phyloP scores from a whole-genome alignment of 2,113 vertebrate species.

The Albula glossodonta region DNA sequence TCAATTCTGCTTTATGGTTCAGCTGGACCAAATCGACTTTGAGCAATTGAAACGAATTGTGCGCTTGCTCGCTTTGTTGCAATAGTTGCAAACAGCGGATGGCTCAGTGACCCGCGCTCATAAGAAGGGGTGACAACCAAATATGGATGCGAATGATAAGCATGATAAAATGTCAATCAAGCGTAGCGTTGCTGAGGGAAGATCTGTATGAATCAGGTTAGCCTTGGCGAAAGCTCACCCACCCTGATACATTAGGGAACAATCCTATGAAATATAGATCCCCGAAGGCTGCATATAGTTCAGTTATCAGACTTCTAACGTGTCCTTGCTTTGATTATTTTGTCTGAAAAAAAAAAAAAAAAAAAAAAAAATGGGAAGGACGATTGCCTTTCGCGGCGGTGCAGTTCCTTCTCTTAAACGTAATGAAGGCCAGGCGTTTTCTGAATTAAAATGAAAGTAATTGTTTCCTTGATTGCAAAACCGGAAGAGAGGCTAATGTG shows the following conservation, averaged over 20 bases:
- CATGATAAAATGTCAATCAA: not conserved
- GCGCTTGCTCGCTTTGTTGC: not conserved
- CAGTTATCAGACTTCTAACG: not conserved
- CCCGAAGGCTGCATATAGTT: not conserved
- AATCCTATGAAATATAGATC: no score
- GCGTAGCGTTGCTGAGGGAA: no score
- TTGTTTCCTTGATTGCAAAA: conserved; percentile 4
- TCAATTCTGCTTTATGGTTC: no score
- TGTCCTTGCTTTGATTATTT: not conserved
- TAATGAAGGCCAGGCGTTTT: conserved; percentile 31
- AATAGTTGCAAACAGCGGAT: not conserved
- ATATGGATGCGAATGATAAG: not conserved
- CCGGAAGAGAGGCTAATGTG: conserved; percentile 15
- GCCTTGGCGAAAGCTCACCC: not conserved
- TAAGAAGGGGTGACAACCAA: not conserved
- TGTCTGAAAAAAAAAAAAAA: not conserved
- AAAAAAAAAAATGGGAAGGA: conserved; percentile 7
- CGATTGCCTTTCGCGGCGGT: not conserved
- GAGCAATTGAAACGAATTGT: not conserved
- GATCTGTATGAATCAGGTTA: not conserved
- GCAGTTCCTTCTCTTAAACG: conserved; percentile 18
- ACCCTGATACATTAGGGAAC: no score
- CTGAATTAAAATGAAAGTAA: conserved; percentile 27
- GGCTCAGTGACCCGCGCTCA: not conserved
- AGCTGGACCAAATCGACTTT: no score